Evolutionary conservation across 2,888 invertebrate genomes (phyloP), one percentile per base, ranked within the genome.

Genomic region (Unio delphinus): DNA sequence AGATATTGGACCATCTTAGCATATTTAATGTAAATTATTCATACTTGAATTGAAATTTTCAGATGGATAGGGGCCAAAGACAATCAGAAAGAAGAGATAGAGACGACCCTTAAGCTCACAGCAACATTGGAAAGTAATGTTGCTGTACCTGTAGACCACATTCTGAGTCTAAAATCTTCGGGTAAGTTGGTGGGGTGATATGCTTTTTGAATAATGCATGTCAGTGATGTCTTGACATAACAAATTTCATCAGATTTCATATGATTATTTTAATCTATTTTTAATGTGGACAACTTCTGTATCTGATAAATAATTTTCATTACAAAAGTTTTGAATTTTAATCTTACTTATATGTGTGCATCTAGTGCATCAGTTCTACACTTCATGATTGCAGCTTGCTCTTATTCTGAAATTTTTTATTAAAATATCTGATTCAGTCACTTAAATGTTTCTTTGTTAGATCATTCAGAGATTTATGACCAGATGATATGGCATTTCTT

Each of bases 21-120:
- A 61, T 11, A 61, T 28, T 15, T 34, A 60, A 8, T 60, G 60
- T 8, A 23, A 28, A 23, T 60, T 17, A 60, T 60, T 60, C 30
- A 28, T 18, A 28, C 30, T 26, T 60, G 28, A 60, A 45, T 30
- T 45, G 62, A 56, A 61, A 15, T 65, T 69, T 74, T 7, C 60
- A 86, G 86, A 20, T 82, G 83, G 83, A 77, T 86, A 67, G 86
- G 86, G 1, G 74, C 68, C 55, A 74, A 80, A 20, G 67, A 72
- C 20, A 70, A 68, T 18, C 73, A 80, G 64, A 61, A 74, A 18
- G 67, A 73, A 26, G 84, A 84, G 68, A 74, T 83, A 58, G 82
- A 83, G 58, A 75, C 80, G 58, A 84, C 80, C 26, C 64, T 84
- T 15, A 72, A 80, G 66, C 67, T 83, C 59, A 81, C 77, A 23